A percentile compares a stretch with the other conserved stretches of the same genome.
These are phyloP conservation scores for Phrynocephalus forsythii DNA, from an alignment of 2,797 vertebrate species.

Conservation along the genomic window DNA sequence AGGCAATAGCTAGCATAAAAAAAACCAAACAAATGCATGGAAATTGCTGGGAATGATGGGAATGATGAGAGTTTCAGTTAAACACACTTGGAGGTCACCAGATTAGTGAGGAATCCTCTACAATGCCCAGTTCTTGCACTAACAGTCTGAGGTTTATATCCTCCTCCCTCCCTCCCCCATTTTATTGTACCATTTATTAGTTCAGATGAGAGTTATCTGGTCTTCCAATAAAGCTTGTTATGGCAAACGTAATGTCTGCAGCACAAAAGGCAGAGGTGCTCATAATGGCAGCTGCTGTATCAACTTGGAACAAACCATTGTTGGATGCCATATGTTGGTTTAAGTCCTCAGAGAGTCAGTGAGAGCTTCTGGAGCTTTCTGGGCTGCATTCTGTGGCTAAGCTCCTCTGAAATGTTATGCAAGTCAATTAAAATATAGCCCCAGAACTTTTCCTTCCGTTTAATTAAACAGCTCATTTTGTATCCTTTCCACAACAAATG, in stretches of 20 bases:
- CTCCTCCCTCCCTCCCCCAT: not conserved
- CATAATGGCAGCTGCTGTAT: not conserved
- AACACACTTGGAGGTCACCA: too few relatives aligned
- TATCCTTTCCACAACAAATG: not conserved
- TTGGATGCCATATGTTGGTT: not conserved
- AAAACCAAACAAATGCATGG: too few relatives aligned
- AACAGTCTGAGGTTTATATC: not conserved
- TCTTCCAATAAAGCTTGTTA: not conserved
- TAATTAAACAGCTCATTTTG: constrained; percentile 27
- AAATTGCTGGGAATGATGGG: too few relatives aligned
- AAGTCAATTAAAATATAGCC: constrained; percentile 46
- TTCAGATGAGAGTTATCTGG: not conserved
- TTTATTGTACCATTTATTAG: not conserved
- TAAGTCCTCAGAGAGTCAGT: not conserved
- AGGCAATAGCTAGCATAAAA: too few relatives aligned
- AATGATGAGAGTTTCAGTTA: too few relatives aligned
- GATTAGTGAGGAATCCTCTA: not conserved
- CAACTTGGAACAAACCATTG: not conserved
- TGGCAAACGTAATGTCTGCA: not conserved
- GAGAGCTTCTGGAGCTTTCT: constrained; percentile 10
- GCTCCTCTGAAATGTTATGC: constrained; percentile 17
- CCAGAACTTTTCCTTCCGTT: constrained; percentile 27
- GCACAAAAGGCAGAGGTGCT: not conserved
- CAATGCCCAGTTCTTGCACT: not conserved
- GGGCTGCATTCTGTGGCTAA: constrained; percentile 3